phyloP scores from a whole-genome alignment of 2,113 vertebrate species.

The Formicarius rufipectus region DNA sequence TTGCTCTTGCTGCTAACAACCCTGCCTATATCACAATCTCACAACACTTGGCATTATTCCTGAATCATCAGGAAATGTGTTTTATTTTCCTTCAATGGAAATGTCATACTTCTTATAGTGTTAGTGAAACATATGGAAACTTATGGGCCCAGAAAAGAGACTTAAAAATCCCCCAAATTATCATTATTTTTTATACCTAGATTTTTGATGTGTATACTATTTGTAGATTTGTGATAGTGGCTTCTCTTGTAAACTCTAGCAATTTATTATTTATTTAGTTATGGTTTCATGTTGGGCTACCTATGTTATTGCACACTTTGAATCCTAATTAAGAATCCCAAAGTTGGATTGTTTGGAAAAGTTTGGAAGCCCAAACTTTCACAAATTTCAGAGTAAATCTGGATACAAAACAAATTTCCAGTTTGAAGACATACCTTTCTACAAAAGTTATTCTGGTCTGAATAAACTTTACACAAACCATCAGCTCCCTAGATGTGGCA shows the following conservation, averaged over 20 bases:
- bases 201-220: not conserved
- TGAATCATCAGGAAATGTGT: not conserved
- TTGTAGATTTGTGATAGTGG: not conserved
- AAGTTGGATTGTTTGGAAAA: too few species aligned
- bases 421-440: not conserved
- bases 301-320: not conserved
- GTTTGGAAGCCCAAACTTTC: not conserved
- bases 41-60: not conserved
- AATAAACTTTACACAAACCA: not conserved
- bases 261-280: not conserved
- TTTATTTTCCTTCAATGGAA: not conserved
- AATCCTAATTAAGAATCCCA: not conserved
- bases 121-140: not conserved
- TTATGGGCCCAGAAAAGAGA: not conserved
- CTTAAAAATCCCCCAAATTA: not conserved
- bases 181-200: not conserved
- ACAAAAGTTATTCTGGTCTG: not conserved
- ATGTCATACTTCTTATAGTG: not conserved
- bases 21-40: not conserved
- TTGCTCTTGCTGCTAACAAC: not conserved
- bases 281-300: not conserved
- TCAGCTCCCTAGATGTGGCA: not conserved
- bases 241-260: not conserved
- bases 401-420: not conserved
- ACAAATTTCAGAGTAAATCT: not conserved